Conservation (phyloP, 2,113 vertebrate species). For the Lycocorax pyrrhopterus region DNA sequence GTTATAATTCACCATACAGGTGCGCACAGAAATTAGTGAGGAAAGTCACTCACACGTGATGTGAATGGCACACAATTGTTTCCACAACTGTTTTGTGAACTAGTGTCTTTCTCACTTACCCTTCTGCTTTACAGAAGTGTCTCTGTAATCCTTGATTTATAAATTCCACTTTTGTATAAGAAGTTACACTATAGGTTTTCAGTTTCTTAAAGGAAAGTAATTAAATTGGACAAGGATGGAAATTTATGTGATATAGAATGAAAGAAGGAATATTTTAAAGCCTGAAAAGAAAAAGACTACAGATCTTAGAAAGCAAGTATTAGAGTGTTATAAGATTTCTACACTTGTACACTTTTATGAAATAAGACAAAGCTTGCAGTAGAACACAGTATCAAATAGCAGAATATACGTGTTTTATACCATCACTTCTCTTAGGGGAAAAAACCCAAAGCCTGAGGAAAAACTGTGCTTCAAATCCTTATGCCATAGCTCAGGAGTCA, state of each 20-base stretch:
- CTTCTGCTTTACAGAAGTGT: background rate
- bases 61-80: background rate
- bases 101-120: background rate
- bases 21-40: background rate
- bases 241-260: background rate
- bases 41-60: fast-evolving
- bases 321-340: background rate
- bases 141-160: background rate
- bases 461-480: background rate
- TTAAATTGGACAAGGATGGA: background rate
- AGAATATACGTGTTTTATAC: background rate
- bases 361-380: background rate
- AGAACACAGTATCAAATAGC: background rate
- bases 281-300: background rate
- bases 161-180: background rate
- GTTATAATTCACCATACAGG: background rate
- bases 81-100: background rate
- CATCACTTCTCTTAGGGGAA: fast-evolving
- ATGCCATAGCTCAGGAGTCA: background rate
- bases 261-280: background rate
- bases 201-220: background rate
- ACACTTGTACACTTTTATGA: background rate
- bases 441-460: background rate
- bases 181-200: background rate
- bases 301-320: background rate